Evolutionary conservation across 2,888 invertebrate species (phyloP).

Genomic region (Eupithecia pulchellata): DNA sequence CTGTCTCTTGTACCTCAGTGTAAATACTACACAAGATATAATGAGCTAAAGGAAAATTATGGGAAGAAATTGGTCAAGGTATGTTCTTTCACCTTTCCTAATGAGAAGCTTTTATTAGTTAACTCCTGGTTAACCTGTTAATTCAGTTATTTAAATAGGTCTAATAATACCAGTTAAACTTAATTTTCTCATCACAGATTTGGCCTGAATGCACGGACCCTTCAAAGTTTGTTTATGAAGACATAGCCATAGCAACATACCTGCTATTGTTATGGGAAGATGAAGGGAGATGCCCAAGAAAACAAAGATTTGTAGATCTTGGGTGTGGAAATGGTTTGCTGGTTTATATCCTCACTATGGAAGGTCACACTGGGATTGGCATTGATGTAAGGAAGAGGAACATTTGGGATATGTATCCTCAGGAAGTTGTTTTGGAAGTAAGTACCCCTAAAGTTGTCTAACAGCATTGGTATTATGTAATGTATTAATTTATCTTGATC

Average conservation of each 20-base stretch:
- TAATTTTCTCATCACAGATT: conserved; percentile 75
- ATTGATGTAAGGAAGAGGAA: conserved; percentile 93
- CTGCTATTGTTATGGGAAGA: conserved; percentile 92
- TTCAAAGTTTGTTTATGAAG: conserved; percentile 97
- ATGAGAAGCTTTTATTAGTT: background rate
- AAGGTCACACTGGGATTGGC: conserved; percentile 93
- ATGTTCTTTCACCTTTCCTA: conserved; percentile 16
- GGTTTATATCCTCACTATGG: conserved; percentile 92
- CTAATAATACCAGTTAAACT: background rate
- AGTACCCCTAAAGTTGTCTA: conserved; percentile 32
- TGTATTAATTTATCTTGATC: background rate
- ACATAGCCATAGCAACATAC: conserved; percentile 96
- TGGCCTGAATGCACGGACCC: conserved; percentile 98
- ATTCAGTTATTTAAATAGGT: background rate
- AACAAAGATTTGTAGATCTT: conserved; percentile 93
- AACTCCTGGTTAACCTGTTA: background rate
- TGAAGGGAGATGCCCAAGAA: conserved; percentile 67
- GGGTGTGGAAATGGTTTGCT: conserved; percentile 99
- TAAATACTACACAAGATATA: conserved; percentile 89
- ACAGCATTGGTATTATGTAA: background rate
- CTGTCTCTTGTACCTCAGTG: conserved; percentile 88
- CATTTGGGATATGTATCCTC: conserved; percentile 94
- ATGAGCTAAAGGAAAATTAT: conserved; percentile 91
- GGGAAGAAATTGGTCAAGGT: conserved; percentile 89
- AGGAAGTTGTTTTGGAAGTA: conserved; percentile 88